Evolutionary conservation across 2,797 vertebrate genomes (phyloP).

Genomic region (Triplophysa bombifrons): DNA sequence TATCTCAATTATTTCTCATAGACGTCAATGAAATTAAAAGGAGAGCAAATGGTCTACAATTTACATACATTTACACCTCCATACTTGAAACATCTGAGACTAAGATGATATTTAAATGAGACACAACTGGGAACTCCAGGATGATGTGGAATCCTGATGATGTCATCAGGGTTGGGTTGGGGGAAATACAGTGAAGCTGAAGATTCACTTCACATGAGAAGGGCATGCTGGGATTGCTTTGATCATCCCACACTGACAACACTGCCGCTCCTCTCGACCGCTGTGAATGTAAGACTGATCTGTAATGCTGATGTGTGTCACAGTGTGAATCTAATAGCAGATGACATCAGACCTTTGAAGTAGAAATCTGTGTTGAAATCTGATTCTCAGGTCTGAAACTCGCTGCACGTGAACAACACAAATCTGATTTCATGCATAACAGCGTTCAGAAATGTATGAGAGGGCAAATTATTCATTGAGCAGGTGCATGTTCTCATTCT

Average conservation of each 20-base stretch:
- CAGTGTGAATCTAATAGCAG: background rate
- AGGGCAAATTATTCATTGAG: background rate
- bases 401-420: background rate
- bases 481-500: background rate
- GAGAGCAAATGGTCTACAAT: no score
- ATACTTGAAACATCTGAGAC: no score
- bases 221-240: constrained; percentile 2
- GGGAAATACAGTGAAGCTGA: background rate
- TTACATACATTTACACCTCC: no score
- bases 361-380: background rate
- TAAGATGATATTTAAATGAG: no score
- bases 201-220: background rate
- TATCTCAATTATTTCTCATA: no score
- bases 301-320: background rate
- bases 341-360: constrained; percentile 4
- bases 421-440: background rate
- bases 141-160: no score
- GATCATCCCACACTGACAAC: constrained; percentile 7
- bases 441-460: background rate
- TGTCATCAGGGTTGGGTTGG: background rate
- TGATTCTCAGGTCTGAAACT: background rate
- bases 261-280: background rate
- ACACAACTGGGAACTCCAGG: no score
- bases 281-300: background rate
- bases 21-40: no score